Evolutionary conservation across 2,888 invertebrate genomes (phyloP), one percentile per base, ranked within the genome.

Genomic region (Dugesia japonica): DNA sequence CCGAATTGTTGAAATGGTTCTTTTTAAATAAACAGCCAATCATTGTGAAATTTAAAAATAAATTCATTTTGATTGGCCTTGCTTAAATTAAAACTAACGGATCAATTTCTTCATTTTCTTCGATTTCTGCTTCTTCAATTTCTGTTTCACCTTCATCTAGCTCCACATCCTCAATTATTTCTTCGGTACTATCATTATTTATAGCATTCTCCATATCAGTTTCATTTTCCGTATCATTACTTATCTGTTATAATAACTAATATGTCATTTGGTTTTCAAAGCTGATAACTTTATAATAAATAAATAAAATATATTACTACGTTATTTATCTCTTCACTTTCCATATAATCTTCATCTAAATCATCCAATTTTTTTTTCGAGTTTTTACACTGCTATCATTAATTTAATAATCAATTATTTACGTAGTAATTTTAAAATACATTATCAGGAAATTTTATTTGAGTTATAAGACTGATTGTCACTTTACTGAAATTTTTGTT

Each of bases 101-200:
- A 56, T 56, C 56, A n/a, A 56, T 56, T 56, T 56, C 56, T 56
- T 56, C 56, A 23, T 23, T 56, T 56, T 56, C 56, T 56, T 56
- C 56, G 23, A 56, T 56, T 23, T 56, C 56, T 23, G 56, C 23
- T 56, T 56, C 56, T n/a, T 56, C 56, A 23, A 56, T 56, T n/a
- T 56, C 56, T 4, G 56, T n/a, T 56, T 56, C 56, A 20, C 56
- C 56, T 56, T 56, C 56, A 23, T 56, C 56, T n/a, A 56, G 17
- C 17, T 56, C 56, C 7, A 56, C 56, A 56, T 56, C 56, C 17
- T 56, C 56, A 23, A 56, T 56, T 20, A 56, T 56, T 56, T 56
- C 56, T 56, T 56, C 56, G n/a, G 56, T 56, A n/a, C 56, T 56
- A 23, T 56, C 56, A 23, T 56, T 56, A 56, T 56, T 56, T 20